phyloP scores from a whole-genome alignment of 2,888 invertebrate genomes.

The Hypselothyrea guttata region DNA sequence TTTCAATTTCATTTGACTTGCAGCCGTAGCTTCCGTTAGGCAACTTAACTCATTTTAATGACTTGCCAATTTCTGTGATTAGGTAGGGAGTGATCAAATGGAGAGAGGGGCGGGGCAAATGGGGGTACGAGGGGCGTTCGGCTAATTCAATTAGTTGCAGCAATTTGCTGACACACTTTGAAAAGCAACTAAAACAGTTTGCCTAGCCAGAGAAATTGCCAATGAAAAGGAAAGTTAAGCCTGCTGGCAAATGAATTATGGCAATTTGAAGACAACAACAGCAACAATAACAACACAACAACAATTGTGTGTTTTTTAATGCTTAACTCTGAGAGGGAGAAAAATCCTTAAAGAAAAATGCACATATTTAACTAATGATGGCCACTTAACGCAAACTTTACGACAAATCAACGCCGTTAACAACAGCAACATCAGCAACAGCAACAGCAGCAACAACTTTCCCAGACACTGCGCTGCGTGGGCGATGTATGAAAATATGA shows the following conservation, averaged over 20 bases:
- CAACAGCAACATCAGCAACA: conserved; percentile 25
- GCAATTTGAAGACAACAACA: conserved; percentile 54
- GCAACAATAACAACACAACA: conserved; percentile 30
- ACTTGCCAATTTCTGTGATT: conserved; percentile 48
- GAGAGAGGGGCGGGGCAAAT: background rate
- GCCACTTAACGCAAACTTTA: conserved; percentile 73
- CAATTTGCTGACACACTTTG: conserved; percentile 52
- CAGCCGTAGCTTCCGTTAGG: conserved; percentile 41
- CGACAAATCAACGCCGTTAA: conserved; percentile 75
- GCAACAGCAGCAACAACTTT: conserved; percentile 55
- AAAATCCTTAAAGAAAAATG: conserved; percentile 77
- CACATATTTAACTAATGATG: conserved; percentile 78
- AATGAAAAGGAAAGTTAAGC: conserved; percentile 65
- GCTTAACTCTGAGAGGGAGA: conserved; percentile 55
- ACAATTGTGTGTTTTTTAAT: conserved; percentile 36
- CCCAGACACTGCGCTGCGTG: conserved; percentile 66
- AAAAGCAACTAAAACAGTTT: conserved; percentile 33
- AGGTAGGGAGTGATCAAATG: background rate
- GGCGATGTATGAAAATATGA: conserved; percentile 52
- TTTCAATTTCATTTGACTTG: conserved; percentile 69
- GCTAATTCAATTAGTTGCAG: conserved; percentile 54
- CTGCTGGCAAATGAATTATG: conserved; percentile 66
- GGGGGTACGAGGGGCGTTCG: conserved; percentile 1
- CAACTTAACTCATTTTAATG: conserved; percentile 51
- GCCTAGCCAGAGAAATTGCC: conserved; percentile 32